These are phyloP conservation scores for Eurytemora carolleeae DNA, from an alignment of 1,140 invertebrate species.

Conservation along the genomic window DNA sequence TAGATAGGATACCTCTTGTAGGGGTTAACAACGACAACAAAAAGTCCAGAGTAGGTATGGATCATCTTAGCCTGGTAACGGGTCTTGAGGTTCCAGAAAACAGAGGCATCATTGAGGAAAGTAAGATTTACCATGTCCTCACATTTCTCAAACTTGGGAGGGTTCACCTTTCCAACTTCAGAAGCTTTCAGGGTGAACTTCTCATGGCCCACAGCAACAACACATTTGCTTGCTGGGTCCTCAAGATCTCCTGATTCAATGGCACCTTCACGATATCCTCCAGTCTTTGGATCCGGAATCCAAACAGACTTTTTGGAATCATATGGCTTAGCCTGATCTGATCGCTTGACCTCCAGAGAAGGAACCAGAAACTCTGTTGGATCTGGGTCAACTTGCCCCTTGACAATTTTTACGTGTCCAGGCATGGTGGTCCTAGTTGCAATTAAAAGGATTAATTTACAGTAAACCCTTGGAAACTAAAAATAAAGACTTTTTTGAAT, in stretches of 20 bases:
- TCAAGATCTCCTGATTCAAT: too few relatives aligned
- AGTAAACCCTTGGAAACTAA: too few relatives aligned
- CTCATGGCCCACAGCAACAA: slow-evolving; percentile 21
- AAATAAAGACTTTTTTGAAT: too few relatives aligned
- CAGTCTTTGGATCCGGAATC: slow-evolving; percentile 80
- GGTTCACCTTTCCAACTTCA: slow-evolving; percentile 46
- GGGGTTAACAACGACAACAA: too few relatives aligned
- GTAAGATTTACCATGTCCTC: slow-evolving; percentile 46
- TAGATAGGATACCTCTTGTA: too few relatives aligned
- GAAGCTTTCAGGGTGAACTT: slow-evolving; percentile 93
- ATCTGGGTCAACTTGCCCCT: slow-evolving; percentile 50
- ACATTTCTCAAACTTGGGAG: slow-evolving; percentile 41
- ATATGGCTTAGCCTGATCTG: slow-evolving; percentile 89
- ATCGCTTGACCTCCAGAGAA: slow-evolving; percentile 82
- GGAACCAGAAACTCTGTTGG: slow-evolving; percentile 81
- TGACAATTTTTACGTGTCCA: slow-evolving; percentile 19
- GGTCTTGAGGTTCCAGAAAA: slow-evolving; percentile 87
- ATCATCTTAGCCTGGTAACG: too few relatives aligned
- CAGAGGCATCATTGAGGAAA: slow-evolving; percentile 73
- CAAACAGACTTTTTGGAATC: slow-evolving; percentile 99
- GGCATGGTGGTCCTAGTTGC: too few relatives aligned
- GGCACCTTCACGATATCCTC: neutral
- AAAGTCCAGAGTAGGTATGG: too few relatives aligned
- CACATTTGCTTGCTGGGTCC: neutral
- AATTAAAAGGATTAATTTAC: too few relatives aligned